phyloP scores from a whole-genome alignment of 2,888 invertebrate species.

The Allophyes oxyacanthae region DNA sequence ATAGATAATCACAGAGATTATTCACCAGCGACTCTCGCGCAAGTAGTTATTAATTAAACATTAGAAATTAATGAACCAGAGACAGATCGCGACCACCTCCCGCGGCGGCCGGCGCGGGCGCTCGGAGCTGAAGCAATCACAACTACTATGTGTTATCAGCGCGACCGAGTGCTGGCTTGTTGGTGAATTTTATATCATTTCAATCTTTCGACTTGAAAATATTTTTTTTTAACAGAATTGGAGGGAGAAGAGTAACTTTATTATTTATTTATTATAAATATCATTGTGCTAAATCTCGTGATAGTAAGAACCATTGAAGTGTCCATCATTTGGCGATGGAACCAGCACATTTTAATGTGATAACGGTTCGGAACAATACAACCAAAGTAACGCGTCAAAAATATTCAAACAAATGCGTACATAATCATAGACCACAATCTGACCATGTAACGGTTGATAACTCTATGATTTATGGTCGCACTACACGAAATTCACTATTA shows the following conservation, averaged over 20 bases:
- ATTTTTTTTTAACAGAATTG: too few relatives aligned
- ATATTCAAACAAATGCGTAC: conserved; percentile 4
- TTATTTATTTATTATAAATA: too few relatives aligned
- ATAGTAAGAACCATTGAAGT: too few relatives aligned
- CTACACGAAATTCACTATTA: conserved; percentile 7
- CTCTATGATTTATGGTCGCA: conserved; percentile 6
- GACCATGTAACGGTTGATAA: neutral
- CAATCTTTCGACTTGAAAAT: too few relatives aligned
- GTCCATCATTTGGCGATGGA: too few relatives aligned
- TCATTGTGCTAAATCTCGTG: too few relatives aligned
- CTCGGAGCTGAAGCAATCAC: conserved; percentile 5
- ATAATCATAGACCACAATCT: conserved; percentile 13
- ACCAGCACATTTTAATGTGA: too few relatives aligned
- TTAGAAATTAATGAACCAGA: conserved; percentile 36
- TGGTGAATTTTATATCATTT: too few relatives aligned
- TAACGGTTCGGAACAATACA: conserved; percentile 1
- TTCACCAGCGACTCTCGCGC: neutral
- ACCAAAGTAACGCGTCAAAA: neutral
- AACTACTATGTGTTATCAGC: conserved; percentile 1
- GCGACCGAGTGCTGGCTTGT: neutral
- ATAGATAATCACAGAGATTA: conserved; percentile 9
- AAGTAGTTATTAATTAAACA: conserved; percentile 44
- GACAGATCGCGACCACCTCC: conserved; percentile 16
- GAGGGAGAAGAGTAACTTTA: too few relatives aligned
- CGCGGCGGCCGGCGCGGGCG: neutral